phyloP scores from a whole-genome alignment of 2,113 vertebrate species.

The Myiopsitta monachus region DNA sequence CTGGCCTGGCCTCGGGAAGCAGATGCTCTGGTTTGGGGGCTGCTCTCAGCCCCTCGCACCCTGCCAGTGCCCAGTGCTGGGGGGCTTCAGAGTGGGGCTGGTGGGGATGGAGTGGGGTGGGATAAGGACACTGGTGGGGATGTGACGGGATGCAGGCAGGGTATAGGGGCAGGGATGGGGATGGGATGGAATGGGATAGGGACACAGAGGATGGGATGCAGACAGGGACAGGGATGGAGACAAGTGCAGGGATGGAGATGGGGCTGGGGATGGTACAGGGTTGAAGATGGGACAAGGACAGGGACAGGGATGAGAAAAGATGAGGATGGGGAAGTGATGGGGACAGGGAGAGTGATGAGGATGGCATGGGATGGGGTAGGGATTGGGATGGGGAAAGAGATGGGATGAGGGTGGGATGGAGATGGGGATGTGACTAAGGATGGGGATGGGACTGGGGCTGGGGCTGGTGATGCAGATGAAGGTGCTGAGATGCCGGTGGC shows the following conservation, averaged over 20 bases:
- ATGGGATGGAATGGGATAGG: neutral
- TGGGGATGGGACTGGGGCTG: neutral
- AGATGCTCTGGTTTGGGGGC: neutral
- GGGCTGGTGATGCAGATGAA: neutral
- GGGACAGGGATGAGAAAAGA: neutral
- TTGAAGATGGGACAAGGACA: neutral
- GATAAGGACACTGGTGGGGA: neutral
- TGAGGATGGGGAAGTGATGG: too few relatives aligned
- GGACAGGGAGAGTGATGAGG: neutral
- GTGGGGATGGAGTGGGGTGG: neutral
- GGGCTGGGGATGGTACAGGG: neutral
- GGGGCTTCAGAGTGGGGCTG: neutral
- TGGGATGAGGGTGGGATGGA: neutral
- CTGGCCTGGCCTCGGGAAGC: neutral
- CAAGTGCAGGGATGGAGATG: neutral
- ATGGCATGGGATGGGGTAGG: neutral
- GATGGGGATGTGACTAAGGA: neutral
- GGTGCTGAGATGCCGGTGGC: constrained; percentile 47
- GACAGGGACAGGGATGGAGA: neutral
- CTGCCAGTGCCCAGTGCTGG: neutral
- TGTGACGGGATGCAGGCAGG: neutral
- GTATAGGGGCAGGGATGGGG: neutral
- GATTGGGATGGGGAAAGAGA: neutral
- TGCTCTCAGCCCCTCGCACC: accelerated
- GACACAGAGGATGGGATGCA: neutral